Base-by-base conservation (phyloP, 2,113 vertebrate species). In the Corythornis vintsioides region DNA sequence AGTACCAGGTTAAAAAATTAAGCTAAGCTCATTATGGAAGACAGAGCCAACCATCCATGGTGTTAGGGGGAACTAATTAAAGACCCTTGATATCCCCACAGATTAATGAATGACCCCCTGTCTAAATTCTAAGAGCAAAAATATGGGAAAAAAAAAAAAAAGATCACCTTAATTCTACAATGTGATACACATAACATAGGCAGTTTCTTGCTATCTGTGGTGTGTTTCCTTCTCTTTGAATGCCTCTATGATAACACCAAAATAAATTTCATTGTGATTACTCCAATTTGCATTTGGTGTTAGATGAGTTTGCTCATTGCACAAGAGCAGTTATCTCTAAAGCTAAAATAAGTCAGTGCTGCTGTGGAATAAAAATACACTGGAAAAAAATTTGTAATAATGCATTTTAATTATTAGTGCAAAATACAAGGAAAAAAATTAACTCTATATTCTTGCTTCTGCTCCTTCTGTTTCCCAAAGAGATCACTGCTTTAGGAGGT, bases 361-460 rank as follows among this genome's bases (percentile, higher is more conserved):
- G 82, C 43, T 22, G 4, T 10, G 40, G 18, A 78, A 77, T 42
- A 78, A 79, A 92, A 90, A 70, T 45, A 76, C 24, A 56, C 9
- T 15, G 31, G 21, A 16, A 35, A 83, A 59, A 38, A 21, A 1
- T 50, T 21, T 15, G 11, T 48, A 79, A 70, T 63, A 33, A 48
- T 8, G 9, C 61, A 69, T 84, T 88, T 80, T 76, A 89, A 64
- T 53, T 84, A 67, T 59, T 50, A 75, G 35, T 52, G 63, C 25
- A 85, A 90, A 93, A 85, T 15, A 42, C 3, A 89, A 90, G 43
- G 60, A 87, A 64, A 19, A 35, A 28, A 70, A 73, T 89, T 63
- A 70, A 79, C 33, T 63, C 10, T 18, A 72, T 53, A 55, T 78
- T 60, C 20, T 66, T 82, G 47, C 28, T 84, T 63, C 55, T 92